phyloP scores from a whole-genome alignment of 2,113 vertebrate genomes.

The Alces alces region DNA sequence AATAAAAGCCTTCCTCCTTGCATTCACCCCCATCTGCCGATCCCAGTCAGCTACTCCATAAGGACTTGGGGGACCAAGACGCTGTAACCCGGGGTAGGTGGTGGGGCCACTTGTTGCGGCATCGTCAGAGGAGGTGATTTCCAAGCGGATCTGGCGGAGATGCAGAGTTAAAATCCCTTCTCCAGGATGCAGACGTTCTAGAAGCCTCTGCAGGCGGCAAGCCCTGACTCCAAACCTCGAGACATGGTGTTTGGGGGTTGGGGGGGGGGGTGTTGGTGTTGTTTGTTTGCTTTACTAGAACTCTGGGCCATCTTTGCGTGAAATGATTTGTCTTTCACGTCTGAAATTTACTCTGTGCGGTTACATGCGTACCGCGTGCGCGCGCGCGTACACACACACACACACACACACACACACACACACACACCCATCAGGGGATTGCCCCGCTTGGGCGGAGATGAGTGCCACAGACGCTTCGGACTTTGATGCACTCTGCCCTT shows the following conservation, averaged over 20 bases:
- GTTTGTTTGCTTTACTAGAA: background rate
- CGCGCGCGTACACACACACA: no score
- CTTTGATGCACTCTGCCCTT: background rate
- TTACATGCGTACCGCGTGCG: background rate
- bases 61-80: background rate
- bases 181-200: background rate
- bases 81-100: background rate
- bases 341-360: background rate
- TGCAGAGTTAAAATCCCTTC: background rate
- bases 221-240: conserved; percentile 79
- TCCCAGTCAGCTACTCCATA: background rate
- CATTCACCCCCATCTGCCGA: background rate
- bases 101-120: background rate
- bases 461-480: background rate
- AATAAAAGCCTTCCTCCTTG: background rate
- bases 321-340: background rate
- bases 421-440: background rate
- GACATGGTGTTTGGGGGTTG: conserved; percentile 47
- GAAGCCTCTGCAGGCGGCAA: conserved; percentile 50
- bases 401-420: background rate
- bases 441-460: background rate
- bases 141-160: background rate
- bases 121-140: background rate
- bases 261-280: rapidly evolving
- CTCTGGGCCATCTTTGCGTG: background rate